Percentiles rank a stretch among this genome's conserved stretches.
Conservation (phyloP, 2,888 invertebrate genomes). For the Antheraea yamamai region DNA sequence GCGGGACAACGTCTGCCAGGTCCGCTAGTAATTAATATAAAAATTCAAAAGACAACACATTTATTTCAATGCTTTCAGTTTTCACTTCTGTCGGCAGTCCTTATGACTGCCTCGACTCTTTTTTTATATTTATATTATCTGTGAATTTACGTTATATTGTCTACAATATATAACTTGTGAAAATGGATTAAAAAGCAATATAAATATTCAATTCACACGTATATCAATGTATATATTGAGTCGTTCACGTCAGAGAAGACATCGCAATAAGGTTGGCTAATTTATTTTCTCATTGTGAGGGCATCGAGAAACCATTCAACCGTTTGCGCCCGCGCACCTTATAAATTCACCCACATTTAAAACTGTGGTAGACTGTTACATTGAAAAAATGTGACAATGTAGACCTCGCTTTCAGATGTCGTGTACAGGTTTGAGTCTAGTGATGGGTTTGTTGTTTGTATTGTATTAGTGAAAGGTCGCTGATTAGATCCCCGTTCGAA, state of each 20-base stretch:
- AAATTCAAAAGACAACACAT: too few species aligned
- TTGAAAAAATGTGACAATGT: neutral
- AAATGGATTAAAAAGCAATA: neutral
- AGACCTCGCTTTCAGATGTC: neutral
- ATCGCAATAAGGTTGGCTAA: conserved; percentile 52
- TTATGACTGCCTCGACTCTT: too few species aligned
- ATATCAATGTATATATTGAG: conserved; percentile 42
- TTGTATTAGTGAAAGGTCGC: too few species aligned
- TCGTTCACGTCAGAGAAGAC: conserved; percentile 44
- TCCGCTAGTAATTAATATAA: too few species aligned
- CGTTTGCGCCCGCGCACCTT: conserved; percentile 21
- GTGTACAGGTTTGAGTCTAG: neutral
- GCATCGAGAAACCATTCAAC: conserved; percentile 27
- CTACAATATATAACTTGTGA: neutral
- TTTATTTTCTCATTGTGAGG: conserved; percentile 55
- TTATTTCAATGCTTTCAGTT: too few species aligned
- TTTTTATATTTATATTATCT: neutral
- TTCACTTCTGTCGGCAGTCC: too few species aligned
- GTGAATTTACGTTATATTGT: neutral
- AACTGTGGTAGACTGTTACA: neutral
- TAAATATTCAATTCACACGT: conserved; percentile 21
- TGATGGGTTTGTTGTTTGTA: too few species aligned
- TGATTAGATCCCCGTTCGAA: too few species aligned
- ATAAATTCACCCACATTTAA: conserved; percentile 19
- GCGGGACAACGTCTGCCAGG: too few species aligned